Conservation (phyloP, 2,797 vertebrate genomes). For the Megalops cyprinoides region DNA sequence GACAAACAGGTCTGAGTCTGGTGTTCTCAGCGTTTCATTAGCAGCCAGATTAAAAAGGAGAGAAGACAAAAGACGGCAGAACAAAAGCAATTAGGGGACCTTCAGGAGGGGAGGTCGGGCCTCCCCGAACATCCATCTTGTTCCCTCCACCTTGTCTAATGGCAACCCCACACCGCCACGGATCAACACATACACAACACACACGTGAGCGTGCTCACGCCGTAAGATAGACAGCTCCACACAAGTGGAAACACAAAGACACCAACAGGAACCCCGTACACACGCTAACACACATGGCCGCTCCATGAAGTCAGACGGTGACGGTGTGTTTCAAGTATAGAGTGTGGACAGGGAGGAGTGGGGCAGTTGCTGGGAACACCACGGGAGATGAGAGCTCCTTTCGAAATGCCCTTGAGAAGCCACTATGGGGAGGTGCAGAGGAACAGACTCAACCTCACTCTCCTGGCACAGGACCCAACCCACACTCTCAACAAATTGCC, state of each 20-base stretch:
- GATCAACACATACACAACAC: not conserved
- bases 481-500: slow-evolving; percentile 75
- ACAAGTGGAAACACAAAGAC: too few species aligned
- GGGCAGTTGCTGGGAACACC: not conserved
- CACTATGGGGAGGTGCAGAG: not conserved
- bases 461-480: slow-evolving; percentile 64
- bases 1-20: not conserved
- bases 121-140: not conserved
- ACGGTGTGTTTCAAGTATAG: too few species aligned
- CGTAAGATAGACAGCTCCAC: too few species aligned
- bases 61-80: not conserved
- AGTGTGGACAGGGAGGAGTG: not conserved
- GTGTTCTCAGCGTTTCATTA: not conserved
- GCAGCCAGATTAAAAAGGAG: not conserved
- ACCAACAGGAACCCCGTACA: too few species aligned
- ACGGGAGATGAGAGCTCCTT: not conserved
- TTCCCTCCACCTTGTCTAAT: too few species aligned
- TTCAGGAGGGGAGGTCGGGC: too few species aligned
- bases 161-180: too few species aligned
- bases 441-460: slow-evolving; percentile 36
- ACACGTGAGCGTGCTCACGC: too few species aligned
- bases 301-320: too few species aligned
- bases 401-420: not conserved
- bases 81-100: too few species aligned
- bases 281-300: too few species aligned